A percentile compares a stretch with the other conserved stretches of the same genome.
Evolutionary conservation across 2,113 vertebrate genomes (phyloP).

Genomic region (Dendrocopos noguchii): DNA sequence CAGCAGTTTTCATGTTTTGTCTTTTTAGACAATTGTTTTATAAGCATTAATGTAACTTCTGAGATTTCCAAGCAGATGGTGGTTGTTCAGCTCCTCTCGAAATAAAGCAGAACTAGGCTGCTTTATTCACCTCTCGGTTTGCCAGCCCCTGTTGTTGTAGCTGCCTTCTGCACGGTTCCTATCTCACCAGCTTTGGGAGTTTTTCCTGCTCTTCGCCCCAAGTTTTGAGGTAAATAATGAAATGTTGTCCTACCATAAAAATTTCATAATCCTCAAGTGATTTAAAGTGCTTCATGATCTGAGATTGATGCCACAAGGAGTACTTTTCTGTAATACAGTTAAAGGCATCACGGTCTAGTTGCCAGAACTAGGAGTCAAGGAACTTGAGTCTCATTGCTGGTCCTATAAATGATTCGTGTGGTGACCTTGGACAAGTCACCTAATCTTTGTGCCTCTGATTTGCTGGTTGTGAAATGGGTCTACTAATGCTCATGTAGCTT

Average conservation of each 20-base stretch:
- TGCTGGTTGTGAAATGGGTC: neutral
- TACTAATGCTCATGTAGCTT: neutral
- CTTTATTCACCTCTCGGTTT: neutral
- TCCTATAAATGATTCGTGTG: neutral
- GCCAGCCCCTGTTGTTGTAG: neutral
- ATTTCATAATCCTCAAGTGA: neutral
- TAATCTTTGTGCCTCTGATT: neutral
- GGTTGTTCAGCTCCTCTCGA: neutral
- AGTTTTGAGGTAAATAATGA: slow-evolving; percentile 21
- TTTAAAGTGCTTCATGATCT: neutral
- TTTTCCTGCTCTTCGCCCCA: slow-evolving; percentile 5
- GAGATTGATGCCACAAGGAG: slow-evolving; percentile 4
- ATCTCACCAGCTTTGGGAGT: neutral
- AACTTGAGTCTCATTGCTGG: neutral
- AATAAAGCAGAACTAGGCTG: neutral
- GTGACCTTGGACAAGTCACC: slow-evolving; percentile 34
- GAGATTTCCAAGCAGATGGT: neutral
- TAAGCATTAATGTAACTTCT: neutral
- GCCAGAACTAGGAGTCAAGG: neutral
- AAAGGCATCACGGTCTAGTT: slow-evolving; percentile 17
- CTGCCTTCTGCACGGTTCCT: neutral
- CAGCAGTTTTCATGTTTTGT: neutral
- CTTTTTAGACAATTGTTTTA: neutral
- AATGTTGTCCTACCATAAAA: slow-evolving; percentile 38
- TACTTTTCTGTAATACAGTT: slow-evolving; percentile 22